Conservation (phyloP, 2,113 vertebrate species). For the Epinephelus lanceolatus region DNA sequence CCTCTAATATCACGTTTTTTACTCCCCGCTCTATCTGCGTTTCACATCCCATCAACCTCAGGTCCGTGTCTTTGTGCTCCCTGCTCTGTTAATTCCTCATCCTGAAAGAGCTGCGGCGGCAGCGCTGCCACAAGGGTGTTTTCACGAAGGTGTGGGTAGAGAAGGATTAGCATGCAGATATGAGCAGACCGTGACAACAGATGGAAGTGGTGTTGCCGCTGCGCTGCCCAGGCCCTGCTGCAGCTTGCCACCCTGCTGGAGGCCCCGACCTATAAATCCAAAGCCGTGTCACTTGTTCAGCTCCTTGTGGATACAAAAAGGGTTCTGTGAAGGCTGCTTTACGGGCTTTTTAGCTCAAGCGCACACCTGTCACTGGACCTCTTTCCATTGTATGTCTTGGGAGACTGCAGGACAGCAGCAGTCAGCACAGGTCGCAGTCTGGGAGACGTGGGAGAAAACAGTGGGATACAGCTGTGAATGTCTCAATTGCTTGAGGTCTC, state of each 20-base stretch:
- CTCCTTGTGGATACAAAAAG: constrained; percentile 64
- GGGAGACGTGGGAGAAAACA: background rate
- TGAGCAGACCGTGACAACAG: constrained; percentile 79
- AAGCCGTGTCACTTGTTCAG: constrained; percentile 67
- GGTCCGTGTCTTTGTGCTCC: constrained; percentile 49
- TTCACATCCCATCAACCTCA: constrained; percentile 67
- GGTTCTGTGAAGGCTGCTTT: constrained; percentile 53
- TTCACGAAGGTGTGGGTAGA: constrained; percentile 66
- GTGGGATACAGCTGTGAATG: constrained; percentile 2
- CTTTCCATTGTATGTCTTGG: constrained; percentile 25
- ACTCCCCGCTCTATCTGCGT: constrained; percentile 48
- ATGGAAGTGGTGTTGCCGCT: constrained; percentile 77
- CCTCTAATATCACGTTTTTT: constrained; percentile 49
- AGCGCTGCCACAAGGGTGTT: constrained; percentile 54
- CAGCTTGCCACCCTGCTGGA: constrained; percentile 78
- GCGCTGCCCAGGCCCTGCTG: constrained; percentile 56
- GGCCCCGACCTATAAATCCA: constrained; percentile 78
- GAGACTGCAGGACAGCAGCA: background rate
- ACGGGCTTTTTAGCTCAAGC: constrained; percentile 38
- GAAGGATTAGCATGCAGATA: constrained; percentile 78
- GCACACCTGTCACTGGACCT: constrained; percentile 59
- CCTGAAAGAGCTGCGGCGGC: constrained; percentile 50
- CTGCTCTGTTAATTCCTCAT: constrained; percentile 63
- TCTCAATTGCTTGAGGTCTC: constrained; percentile 15
- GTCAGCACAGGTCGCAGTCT: background rate